phyloP scores from a whole-genome alignment of 2,888 invertebrate species.

The Brachyptera putata region DNA sequence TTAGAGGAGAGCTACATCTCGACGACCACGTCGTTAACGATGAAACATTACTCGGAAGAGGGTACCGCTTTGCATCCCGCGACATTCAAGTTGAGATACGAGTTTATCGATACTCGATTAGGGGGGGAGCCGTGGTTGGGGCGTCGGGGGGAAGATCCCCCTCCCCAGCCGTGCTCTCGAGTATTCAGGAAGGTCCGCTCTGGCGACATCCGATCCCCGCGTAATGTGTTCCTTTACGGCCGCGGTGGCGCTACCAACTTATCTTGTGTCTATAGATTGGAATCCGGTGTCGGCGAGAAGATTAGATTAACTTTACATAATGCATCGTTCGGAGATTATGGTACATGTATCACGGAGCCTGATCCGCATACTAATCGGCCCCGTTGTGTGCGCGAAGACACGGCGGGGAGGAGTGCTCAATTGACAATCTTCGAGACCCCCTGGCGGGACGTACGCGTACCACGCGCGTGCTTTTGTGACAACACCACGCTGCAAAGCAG shows the following conservation, averaged over 20 bases:
- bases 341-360: conserved; percentile 62
- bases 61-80: conserved; percentile 79
- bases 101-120: conserved; percentile 76
- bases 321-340: conserved; percentile 65
- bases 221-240: conserved; percentile 78
- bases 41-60: conserved; percentile 57
- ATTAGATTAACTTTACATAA: conserved; percentile 64
- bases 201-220: conserved; percentile 61
- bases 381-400: conserved; percentile 48
- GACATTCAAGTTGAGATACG: conserved; percentile 64
- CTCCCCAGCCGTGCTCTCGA: conserved; percentile 53
- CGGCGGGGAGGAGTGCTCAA: conserved; percentile 48
- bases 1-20: conserved; percentile 76
- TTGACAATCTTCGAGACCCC: conserved; percentile 64
- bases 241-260: conserved; percentile 73
- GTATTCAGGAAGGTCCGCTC: conserved; percentile 50
- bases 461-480: conserved; percentile 76
- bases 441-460: conserved; percentile 66
- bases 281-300: conserved; percentile 56
- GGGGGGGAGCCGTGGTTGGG: conserved; percentile 63
- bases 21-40: conserved; percentile 47
- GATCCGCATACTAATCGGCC: conserved; percentile 70
- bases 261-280: conserved; percentile 73
- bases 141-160: conserved; percentile 43
- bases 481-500: conserved; percentile 54